Conservation (phyloP, 2,113 vertebrate genomes). For the Xenopus laevis region DNA sequence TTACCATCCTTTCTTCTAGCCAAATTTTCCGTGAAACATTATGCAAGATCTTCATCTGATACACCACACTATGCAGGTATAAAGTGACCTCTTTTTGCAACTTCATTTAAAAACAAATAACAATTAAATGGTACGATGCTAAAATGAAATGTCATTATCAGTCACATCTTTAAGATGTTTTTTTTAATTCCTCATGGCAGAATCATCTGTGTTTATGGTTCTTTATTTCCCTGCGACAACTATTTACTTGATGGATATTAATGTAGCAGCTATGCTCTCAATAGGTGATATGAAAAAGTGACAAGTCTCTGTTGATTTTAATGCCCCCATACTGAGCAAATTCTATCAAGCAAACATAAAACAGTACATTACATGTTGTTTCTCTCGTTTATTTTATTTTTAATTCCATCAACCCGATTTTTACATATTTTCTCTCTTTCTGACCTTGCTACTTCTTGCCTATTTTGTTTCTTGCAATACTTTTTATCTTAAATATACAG, state of each 20-base stretch:
- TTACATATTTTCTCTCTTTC: background rate
- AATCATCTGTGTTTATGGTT: conserved; percentile 55
- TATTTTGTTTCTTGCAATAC: background rate
- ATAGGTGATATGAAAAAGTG: conserved; percentile 47
- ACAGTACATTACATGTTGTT: conserved; percentile 8
- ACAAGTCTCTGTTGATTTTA: conserved; percentile 36
- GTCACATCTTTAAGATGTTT: conserved; percentile 57
- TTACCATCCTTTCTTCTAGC: conserved; percentile 18
- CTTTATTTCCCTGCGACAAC: conserved; percentile 48
- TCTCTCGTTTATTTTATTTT: background rate
- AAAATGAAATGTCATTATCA: conserved; percentile 58
- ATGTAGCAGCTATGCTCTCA: conserved; percentile 44
- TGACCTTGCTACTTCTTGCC: background rate
- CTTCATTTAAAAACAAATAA: conserved; percentile 64
- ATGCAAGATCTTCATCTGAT: conserved; percentile 19
- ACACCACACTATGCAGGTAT: conserved; percentile 26
- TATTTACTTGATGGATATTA: conserved; percentile 47
- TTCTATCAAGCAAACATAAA: conserved; percentile 33
- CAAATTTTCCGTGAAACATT: conserved; percentile 34
- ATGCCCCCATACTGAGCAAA: conserved; percentile 21
- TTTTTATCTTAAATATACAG: too few species aligned
- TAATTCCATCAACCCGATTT: background rate
- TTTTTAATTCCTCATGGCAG: conserved; percentile 53
- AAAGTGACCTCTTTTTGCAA: conserved; percentile 31
- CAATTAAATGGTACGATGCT: conserved; percentile 66